Percentiles rank a stretch among this genome's conserved stretches.
Evolutionary conservation across 1,140 invertebrate genomes (phyloP).

Genomic region (Drosophila tsacasi): DNA sequence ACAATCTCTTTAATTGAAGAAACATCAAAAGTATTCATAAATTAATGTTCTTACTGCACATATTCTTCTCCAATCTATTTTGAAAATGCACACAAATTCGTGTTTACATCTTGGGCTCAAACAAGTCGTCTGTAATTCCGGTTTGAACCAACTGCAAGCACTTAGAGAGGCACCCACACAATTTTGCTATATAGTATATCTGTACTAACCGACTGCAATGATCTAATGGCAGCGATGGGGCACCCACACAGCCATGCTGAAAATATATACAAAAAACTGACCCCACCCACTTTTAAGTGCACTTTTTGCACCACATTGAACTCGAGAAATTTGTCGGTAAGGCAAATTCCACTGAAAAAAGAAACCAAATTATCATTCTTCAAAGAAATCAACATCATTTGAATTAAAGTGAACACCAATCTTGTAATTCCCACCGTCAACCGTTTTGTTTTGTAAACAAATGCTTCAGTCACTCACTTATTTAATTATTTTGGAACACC

Average conservation of each 20-base stretch:
- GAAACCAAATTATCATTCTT: background rate
- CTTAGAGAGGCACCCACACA: constrained; percentile 40
- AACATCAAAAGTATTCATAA: background rate
- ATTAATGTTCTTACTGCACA: background rate
- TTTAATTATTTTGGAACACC: constrained; percentile 37
- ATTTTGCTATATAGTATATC: constrained; percentile 2
- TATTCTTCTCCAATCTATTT: background rate
- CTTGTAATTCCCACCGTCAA: constrained; percentile 51
- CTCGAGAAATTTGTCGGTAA: constrained; percentile 11
- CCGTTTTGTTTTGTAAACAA: constrained; percentile 72
- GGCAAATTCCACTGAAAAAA: constrained; percentile 1
- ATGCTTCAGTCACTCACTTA: constrained; percentile 44
- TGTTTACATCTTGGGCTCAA: constrained; percentile 23
- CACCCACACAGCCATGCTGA: constrained; percentile 43
- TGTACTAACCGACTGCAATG: constrained; percentile 38
- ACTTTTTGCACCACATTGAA: constrained; percentile 54
- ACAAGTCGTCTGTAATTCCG: constrained; percentile 47
- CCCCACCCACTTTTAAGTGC: constrained; percentile 41
- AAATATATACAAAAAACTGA: constrained; percentile 2
- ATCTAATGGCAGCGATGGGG: constrained; percentile 59
- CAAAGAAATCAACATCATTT: constrained; percentile 20
- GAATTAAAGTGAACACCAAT: constrained; percentile 39
- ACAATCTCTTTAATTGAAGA: background rate
- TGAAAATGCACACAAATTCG: constrained; percentile 3
- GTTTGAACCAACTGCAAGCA: constrained; percentile 35